Conservation (phyloP, 2,797 vertebrate species). For the Paedocypris micromegethes region DNA sequence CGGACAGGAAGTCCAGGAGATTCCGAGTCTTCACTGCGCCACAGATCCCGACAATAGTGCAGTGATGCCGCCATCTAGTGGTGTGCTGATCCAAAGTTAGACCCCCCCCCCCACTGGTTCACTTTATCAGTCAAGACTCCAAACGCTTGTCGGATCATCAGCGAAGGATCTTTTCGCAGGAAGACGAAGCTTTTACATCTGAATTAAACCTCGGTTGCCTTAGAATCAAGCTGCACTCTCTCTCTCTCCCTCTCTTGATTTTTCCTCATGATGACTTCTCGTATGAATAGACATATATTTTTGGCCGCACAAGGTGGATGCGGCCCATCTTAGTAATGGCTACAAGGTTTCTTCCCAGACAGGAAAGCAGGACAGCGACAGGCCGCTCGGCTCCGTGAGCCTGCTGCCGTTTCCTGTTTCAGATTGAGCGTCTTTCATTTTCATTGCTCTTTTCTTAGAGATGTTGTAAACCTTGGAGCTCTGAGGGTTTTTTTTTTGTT, state of each 20-base stretch:
- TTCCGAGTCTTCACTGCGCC: conserved; percentile 23
- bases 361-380: conserved; percentile 1
- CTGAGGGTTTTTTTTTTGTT: too few species aligned
- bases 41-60: conserved; percentile 11
- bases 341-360: not conserved
- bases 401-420: conserved; percentile 5
- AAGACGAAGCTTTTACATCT: conserved; percentile 1
- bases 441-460: too few species aligned
- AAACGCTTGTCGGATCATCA: not conserved
- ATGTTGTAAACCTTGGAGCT: too few species aligned
- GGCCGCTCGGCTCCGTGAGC: conserved; percentile 8
- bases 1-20: not conserved
- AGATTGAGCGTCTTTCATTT: too few species aligned
- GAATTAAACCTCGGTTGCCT: conserved; percentile 63
- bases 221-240: conserved; percentile 51
- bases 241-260: not conserved
- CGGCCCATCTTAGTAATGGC: not conserved
- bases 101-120: conserved; percentile 19
- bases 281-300: not conserved
- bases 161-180: not conserved
- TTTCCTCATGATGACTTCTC: conserved; percentile 4
- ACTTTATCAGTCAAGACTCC: conserved; percentile 19
- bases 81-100: conserved; percentile 20
- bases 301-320: not conserved
- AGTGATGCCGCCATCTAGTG: conserved; percentile 14